Evolutionary conservation across 2,113 vertebrate genomes (phyloP).

Genomic region (Xyrauchen texanus): DNA sequence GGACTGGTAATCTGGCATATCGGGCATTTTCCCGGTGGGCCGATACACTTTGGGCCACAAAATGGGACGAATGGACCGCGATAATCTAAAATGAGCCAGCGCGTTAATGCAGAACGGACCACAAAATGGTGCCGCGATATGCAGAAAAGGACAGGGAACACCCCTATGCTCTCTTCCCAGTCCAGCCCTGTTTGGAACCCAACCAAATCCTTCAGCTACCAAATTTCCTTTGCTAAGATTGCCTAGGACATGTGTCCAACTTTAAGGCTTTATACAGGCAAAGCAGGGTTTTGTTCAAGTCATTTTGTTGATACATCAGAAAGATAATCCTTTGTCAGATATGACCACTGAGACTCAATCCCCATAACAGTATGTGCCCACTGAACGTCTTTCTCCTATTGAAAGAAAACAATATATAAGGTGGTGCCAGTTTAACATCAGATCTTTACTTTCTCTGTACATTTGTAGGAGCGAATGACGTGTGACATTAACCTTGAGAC

Average conservation of each 20-base stretch:
- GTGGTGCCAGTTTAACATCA: slow-evolving; percentile 9
- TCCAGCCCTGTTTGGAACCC: too few species aligned
- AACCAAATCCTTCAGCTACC: neutral
- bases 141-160: too few species aligned
- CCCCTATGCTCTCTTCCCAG: too few species aligned
- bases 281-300: slow-evolving; percentile 21
- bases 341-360: slow-evolving; percentile 19
- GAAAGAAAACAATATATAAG: neutral
- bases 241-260: slow-evolving; percentile 2
- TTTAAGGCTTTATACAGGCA: slow-evolving; percentile 10
- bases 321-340: slow-evolving; percentile 25
- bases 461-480: neutral
- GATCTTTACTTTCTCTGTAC: neutral
- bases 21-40: too few species aligned
- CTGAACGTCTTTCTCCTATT: neutral
- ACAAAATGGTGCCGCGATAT: too few species aligned
- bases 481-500: neutral
- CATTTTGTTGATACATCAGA: slow-evolving; percentile 45
- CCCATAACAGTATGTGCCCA: neutral
- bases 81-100: too few species aligned
- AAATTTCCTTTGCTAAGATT: slow-evolving; percentile 7
- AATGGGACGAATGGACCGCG: too few species aligned
- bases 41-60: too few species aligned
- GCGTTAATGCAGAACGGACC: too few species aligned
- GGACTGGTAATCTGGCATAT: too few species aligned